A percentile compares a stretch with the other conserved stretches of the same genome.
phyloP scores from a whole-genome alignment of 2,888 invertebrate genomes.

The Cactoblastis cactorum region DNA sequence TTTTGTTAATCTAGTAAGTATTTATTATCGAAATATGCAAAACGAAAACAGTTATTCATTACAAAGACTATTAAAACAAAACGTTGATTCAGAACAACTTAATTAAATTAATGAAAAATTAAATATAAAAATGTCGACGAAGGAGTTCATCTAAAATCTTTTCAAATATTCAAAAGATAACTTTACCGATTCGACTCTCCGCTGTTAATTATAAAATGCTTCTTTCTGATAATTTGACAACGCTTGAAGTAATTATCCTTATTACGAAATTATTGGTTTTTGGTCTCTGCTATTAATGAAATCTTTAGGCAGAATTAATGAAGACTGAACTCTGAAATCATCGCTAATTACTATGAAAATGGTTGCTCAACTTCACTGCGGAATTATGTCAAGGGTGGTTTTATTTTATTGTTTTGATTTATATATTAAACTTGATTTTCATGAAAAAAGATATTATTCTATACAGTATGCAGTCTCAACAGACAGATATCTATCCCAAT shows the following conservation, averaged over 20 bases:
- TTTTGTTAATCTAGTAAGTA: too few relatives aligned
- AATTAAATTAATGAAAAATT: neutral
- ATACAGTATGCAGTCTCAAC: too few relatives aligned
- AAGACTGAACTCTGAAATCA: neutral
- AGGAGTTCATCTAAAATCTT: neutral
- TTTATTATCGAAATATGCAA: too few relatives aligned
- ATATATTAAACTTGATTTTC: too few relatives aligned
- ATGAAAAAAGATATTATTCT: too few relatives aligned
- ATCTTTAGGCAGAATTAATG: conserved; percentile 10
- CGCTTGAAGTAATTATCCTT: conserved; percentile 14
- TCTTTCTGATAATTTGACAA: conserved; percentile 14
- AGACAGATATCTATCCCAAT: too few relatives aligned
- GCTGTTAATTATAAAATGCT: conserved; percentile 9
- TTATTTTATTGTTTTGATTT: neutral
- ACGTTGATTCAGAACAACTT: too few relatives aligned
- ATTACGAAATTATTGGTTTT: conserved; percentile 16
- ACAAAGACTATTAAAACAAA: too few relatives aligned
- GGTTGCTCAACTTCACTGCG: neutral
- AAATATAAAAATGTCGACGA: neutral
- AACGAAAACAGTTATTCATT: too few relatives aligned
- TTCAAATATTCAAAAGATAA: neutral
- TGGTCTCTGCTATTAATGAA: conserved; percentile 10
- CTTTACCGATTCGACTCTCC: neutral
- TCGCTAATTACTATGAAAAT: conserved; percentile 1
- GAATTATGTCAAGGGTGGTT: neutral